These are phyloP conservation scores for Mionectes macconnelli DNA, from an alignment of 2,113 vertebrate species.

Conservation along the genomic window DNA sequence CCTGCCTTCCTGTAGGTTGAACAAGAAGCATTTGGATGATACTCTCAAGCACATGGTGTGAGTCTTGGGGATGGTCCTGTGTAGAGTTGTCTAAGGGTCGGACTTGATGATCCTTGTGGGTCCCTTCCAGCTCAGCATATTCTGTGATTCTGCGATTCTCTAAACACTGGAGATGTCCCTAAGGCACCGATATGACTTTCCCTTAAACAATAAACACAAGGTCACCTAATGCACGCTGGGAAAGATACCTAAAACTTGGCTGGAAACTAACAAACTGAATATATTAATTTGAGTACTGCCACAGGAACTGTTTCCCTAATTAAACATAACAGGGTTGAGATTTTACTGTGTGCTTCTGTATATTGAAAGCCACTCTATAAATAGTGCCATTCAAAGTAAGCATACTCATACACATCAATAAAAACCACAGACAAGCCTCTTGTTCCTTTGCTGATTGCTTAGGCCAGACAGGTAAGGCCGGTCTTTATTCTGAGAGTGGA, in stretches of 20 bases:
- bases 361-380: background rate
- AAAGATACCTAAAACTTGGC: background rate
- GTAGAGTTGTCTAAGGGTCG: background rate
- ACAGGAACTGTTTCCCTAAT: background rate
- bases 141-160: background rate
- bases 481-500: background rate
- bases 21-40: background rate
- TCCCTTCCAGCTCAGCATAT: background rate
- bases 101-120: background rate
- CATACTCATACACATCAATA: background rate
- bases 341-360: background rate
- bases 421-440: background rate
- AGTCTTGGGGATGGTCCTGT: background rate
- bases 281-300: background rate
- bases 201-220: background rate
- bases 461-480: background rate
- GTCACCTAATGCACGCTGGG: background rate
- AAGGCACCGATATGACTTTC: background rate
- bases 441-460: background rate
- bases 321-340: fast-evolving
- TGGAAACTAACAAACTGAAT: background rate
- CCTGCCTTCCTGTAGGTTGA: background rate
- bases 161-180: background rate
- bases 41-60: background rate
- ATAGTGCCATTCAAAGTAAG: background rate